Conservation (phyloP, 2,797 vertebrate species). For the Melanotaenia maccullochi region DNA sequence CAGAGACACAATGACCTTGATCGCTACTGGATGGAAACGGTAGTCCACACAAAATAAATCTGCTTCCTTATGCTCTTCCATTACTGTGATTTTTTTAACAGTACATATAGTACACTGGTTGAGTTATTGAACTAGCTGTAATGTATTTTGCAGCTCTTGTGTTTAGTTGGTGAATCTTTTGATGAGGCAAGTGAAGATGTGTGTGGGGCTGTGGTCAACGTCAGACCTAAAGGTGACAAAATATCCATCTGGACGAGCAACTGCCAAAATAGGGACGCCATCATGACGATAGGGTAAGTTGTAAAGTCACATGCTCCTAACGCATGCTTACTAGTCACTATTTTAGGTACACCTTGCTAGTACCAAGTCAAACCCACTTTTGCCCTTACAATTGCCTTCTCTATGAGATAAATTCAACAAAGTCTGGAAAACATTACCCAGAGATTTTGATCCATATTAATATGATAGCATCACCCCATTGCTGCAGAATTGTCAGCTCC, state of each 20-base stretch:
- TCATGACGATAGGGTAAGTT: slow-evolving; percentile 88
- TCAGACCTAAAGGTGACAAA: slow-evolving; percentile 88
- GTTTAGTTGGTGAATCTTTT: slow-evolving; percentile 88
- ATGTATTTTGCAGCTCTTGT: slow-evolving; percentile 80
- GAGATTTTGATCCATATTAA: no score
- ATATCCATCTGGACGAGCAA: slow-evolving; percentile 88
- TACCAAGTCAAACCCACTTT: not conserved
- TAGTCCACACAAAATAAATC: slow-evolving; percentile 36
- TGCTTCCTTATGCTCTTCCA: not conserved
- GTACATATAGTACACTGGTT: not conserved
- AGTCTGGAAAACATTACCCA: no score
- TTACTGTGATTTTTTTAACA: not conserved
- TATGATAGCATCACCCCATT: no score
- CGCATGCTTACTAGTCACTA: no score
- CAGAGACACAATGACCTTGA: slow-evolving; percentile 88
- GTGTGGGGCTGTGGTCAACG: slow-evolving; percentile 88
- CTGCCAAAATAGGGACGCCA: slow-evolving; percentile 88
- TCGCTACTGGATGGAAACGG: slow-evolving; percentile 89
- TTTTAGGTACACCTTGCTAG: no score
- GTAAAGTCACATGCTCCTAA: not conserved
- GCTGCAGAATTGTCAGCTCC: no score
- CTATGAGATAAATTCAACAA: no score
- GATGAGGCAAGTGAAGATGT: slow-evolving; percentile 88
- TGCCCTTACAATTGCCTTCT: not conserved
- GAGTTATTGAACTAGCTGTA: not conserved